phyloP scores from a whole-genome alignment of 2,797 vertebrate species.

The Hypotaenidia okinawae region DNA sequence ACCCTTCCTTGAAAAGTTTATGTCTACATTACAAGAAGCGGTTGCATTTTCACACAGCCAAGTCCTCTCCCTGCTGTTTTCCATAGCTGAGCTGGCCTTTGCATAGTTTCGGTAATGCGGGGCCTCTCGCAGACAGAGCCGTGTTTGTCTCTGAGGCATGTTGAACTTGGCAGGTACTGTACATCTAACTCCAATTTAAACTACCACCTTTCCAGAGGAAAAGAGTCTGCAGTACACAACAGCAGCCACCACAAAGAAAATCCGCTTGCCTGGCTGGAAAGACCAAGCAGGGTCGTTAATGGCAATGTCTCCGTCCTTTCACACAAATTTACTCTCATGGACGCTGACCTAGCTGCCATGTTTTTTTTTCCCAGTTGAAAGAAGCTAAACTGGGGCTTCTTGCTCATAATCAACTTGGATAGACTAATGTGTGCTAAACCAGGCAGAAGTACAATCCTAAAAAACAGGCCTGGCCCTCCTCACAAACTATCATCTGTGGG shows the following conservation, averaged over 20 bases:
- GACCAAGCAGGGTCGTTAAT: background rate
- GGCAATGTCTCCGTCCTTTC: background rate
- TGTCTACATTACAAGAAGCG: constrained; percentile 11
- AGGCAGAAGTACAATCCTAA: background rate
- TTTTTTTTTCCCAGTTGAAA: background rate
- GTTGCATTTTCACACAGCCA: constrained; percentile 26
- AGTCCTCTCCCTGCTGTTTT: constrained; percentile 43
- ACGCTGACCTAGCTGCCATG: background rate
- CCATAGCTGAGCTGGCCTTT: constrained; percentile 58
- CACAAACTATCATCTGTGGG: background rate
- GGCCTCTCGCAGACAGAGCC: constrained; percentile 56
- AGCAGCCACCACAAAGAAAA: background rate
- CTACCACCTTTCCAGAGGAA: constrained; percentile 63
- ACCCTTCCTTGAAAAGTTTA: constrained; percentile 48
- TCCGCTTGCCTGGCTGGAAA: background rate
- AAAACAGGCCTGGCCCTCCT: background rate
- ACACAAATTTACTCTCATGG: background rate
- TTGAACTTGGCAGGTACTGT: constrained; percentile 77
- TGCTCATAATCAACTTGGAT: background rate
- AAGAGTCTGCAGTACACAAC: background rate
- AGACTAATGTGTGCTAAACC: background rate
- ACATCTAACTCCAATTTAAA: constrained; percentile 69
- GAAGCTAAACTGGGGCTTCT: background rate
- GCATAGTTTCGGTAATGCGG: background rate
- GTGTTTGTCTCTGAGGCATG: constrained; percentile 70